Evolutionary conservation across 2,113 vertebrate genomes (phyloP).

Genomic region (Myiagra hebetior): DNA sequence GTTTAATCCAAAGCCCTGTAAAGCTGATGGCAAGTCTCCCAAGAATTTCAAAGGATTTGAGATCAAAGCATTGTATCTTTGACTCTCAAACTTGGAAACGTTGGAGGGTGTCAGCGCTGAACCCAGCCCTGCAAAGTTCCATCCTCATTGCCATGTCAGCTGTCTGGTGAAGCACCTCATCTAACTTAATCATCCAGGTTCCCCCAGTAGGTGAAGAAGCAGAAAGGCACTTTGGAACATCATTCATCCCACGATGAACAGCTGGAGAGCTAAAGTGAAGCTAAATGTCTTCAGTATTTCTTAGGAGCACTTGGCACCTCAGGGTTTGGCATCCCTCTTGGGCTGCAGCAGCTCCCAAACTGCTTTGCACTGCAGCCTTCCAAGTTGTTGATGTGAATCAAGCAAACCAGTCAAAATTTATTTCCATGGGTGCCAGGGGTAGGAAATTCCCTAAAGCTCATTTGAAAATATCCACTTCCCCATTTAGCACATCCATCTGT

Average conservation of each 20-base stretch:
- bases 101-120: neutral
- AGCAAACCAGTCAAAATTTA: neutral
- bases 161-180: neutral
- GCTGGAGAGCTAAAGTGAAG: neutral
- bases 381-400: neutral
- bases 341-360: fast-evolving
- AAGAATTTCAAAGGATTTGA: neutral
- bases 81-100: neutral
- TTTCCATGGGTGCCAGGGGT: neutral
- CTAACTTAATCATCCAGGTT: neutral
- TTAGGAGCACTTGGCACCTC: neutral
- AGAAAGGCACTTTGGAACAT: neutral
- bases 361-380: neutral
- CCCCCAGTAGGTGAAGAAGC: neutral
- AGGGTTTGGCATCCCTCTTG: neutral
- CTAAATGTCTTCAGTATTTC: neutral
- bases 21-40: neutral
- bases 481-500: neutral
- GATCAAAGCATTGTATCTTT: neutral
- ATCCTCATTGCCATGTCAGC: neutral
- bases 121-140: neutral
- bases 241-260: neutral
- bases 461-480: neutral
- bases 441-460: neutral
- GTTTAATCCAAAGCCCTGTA: neutral